Evolutionary conservation across 2,888 invertebrate genomes (phyloP), one percentile per base, ranked within the genome.

Genomic region (Macrosoma leucophasiata): DNA sequence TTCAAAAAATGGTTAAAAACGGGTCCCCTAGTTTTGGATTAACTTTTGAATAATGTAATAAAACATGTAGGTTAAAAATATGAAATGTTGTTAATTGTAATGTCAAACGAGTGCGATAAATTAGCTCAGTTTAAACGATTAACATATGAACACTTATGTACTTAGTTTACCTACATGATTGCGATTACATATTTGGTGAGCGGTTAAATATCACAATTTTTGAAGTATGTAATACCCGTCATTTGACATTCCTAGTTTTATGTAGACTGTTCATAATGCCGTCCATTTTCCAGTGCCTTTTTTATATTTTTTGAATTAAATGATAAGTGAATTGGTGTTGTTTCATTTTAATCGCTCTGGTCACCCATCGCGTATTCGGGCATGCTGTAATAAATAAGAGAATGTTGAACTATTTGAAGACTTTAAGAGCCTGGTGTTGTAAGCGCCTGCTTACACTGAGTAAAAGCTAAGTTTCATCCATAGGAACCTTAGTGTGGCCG

Each of bases 201-300:
- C n/a, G n/a, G n/a, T 9, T 14, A 4, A 9, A 25, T n/a, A 7
- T 26, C 4, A 17, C 7, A 5, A 7, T 17, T 5, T 17, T 26
- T 11, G 11, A 10, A 2, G n/a, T 17, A 17, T 20, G 13, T 18
- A 13, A 18, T 14, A 26, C 19, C 11, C 19, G 20, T 11, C 28
- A 33, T 33, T 33, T 23, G 28, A 23, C 10, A 29, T 27, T 13
- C 11, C 13, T 10, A 12, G 17, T 12, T 4, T n/a, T 27, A 13
- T 2, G 6, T 10, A 22, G 13, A 13, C 2, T 33, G 10, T 23
- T 23, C 17, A 5, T 5, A 5, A 34, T 18, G 10, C 34, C 34
- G 34, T 34, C 34, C 34, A 34, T 34, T 29, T 28, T 25, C 10
- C 15, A 17, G 29, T 30, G 26, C 29, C 21, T 29, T 32, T 13